Evolutionary conservation across 2,113 vertebrate species (phyloP), one percentile per base, ranked within the genome.

Genomic region (Sphaerodactylus townsendi): DNA sequence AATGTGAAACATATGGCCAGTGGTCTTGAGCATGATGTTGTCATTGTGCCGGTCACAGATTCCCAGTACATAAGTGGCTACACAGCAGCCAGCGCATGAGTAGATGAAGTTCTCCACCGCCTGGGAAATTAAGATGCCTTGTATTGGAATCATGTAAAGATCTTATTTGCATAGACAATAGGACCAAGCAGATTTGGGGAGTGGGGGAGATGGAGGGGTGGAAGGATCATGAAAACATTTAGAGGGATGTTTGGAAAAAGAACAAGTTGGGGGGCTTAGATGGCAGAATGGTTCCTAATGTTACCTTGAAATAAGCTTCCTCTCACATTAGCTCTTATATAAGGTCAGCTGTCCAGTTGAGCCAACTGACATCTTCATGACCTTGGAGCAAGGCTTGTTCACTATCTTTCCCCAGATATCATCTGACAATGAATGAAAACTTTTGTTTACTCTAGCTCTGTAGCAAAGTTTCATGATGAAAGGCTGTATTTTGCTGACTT

Each of bases 21-120:
- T 99, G 86, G 97, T 98, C 94, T 98, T 99, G 83, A 99, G 96
- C 99, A 99, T 99, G 95, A 99, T 99, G 95, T 99, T 99, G 97
- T 99, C 99, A 0, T 99, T 99, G 93, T 99, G 99, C 37, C 99
- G 96, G 92, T 99, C 99, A 0, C 99, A 99, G 94, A 99, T 99
- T 69, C 99, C 99, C 93, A 99, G 93, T 80, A 99, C 97, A 1
- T 99, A 99, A 0, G 99, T 99, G 75, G 99, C 98, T 90, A 99
- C 99, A 0, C 99, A 99, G 95, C 99, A 99, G 92, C 99, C 98
- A 0, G 98, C 99, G 0, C 99, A 99, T 19, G 99, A 99, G 92
- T 98, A 99, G 94, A 99, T 99, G 92, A 99, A 99, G 94, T 99
- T 99, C 93, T 99, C 99, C 94, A 99, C 99, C 0, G 99, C 99